A percentile compares a stretch with the other conserved stretches of the same genome.
phyloP scores from a whole-genome alignment of 2,797 vertebrate genomes.

The Galagoides demidoff region DNA sequence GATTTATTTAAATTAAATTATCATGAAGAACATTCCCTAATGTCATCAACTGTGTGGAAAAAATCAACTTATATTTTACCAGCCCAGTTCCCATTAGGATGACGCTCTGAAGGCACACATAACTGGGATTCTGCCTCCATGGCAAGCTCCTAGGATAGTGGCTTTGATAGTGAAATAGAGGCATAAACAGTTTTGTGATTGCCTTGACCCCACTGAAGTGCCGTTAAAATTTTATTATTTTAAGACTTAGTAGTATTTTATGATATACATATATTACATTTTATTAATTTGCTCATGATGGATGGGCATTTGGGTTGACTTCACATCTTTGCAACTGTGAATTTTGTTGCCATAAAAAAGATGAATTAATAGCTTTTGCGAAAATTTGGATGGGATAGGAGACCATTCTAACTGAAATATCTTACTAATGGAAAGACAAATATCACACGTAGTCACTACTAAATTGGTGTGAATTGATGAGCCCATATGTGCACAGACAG shows the following conservation, averaged over 20 bases:
- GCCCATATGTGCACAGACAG: neutral
- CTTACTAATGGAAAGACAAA: neutral
- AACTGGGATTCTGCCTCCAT: neutral
- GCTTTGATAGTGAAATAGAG: neutral
- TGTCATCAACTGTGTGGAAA: neutral
- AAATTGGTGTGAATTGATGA: neutral
- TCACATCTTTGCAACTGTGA: neutral
- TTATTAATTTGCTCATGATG: neutral
- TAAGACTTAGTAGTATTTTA: neutral
- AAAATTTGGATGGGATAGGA: neutral
- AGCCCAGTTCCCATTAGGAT: constrained; percentile 8
- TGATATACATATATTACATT: neutral
- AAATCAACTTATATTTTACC: neutral
- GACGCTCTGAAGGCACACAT: constrained; percentile 20
- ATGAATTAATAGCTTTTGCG: neutral
- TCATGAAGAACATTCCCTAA: neutral
- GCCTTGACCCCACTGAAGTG: neutral
- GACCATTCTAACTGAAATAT: neutral
- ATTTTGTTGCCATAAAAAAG: neutral
- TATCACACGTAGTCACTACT: neutral
- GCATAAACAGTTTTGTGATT: neutral
- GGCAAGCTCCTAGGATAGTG: neutral
- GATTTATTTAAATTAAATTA: neutral
- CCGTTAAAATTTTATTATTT: neutral
- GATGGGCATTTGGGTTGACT: neutral